Evolutionary conservation across 1,140 invertebrate genomes (phyloP), one percentile per base, ranked within the genome.

Genomic region (Scaptodrosophila lebanonensis): DNA sequence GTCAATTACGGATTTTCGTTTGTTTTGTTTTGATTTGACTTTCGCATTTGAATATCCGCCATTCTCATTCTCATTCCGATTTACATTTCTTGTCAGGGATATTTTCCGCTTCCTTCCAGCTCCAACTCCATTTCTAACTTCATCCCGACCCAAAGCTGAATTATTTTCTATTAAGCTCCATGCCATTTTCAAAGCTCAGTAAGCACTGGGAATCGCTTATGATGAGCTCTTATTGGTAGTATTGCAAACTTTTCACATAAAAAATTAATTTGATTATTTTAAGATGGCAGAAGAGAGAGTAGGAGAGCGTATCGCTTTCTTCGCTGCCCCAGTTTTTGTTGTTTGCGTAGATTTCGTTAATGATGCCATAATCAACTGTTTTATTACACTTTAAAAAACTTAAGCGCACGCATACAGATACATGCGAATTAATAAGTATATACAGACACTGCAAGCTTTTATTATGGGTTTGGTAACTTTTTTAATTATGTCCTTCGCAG

Each of bases 241-340:
- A 77, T 40, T 66, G 59, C 69, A 68, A 77, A 77, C 64, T 77
- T 77, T 79, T n/a, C 22, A 69, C 75, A 77, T 79, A 79, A 77
- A 77, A 77, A 77, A 77, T 82, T 77, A 79, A 77, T 77, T 77
- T 77, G 65, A 79, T 82, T 79, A 67, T 77, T 71, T 73, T 50
- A 53, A 43, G 13, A 8, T 33, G 22, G 38, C 35, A 48, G n/a
- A n/a, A n/a, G n/a, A n/a, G n/a, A n/a, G n/a, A n/a, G n/a, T n/a
- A n/a, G n/a, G n/a, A n/a, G 22, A 25, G 22, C 22, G 8, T n/a
- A n/a, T n/a, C n/a, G n/a, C n/a, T n/a, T n/a, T n/a, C n/a, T n/a
- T n/a, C n/a, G n/a, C n/a, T n/a, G n/a, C n/a, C n/a, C n/a, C n/a
- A n/a, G n/a, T 54, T 43, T 56, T 39, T 20, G 40, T 29, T 48